These are phyloP conservation scores for Arizona elegans DNA, from an alignment of 2,113 vertebrate genomes.

Conservation along the genomic window DNA sequence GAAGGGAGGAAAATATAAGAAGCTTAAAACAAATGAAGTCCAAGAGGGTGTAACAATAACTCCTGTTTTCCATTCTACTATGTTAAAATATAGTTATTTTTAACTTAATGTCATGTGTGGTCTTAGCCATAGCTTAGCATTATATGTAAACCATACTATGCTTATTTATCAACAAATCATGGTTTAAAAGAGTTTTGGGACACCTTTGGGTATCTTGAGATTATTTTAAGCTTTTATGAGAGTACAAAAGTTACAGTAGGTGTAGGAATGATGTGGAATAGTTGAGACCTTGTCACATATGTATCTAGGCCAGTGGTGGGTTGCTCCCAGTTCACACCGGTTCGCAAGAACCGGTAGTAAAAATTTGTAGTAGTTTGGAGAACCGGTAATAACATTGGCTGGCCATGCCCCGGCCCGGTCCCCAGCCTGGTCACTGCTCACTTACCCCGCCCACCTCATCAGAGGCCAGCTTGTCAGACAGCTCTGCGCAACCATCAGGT, in stretches of 20 bases:
- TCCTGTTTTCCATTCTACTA: background rate
- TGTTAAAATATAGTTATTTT: background rate
- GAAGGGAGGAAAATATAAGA: background rate
- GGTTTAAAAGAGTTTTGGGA: background rate
- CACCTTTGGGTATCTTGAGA: background rate
- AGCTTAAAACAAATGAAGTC: background rate
- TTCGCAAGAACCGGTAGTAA: too few species aligned
- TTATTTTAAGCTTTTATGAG: background rate
- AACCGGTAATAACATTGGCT: too few species aligned
- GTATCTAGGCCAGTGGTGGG: background rate
- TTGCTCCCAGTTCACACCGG: too few species aligned
- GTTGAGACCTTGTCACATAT: background rate
- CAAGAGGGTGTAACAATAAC: background rate
- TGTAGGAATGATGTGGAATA: background rate
- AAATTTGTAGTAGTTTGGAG: too few species aligned
- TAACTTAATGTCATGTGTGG: background rate
- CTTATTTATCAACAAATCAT: background rate
- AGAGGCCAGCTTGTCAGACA: background rate
- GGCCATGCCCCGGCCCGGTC: too few species aligned
- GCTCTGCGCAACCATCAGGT: background rate
- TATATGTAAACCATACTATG: background rate
- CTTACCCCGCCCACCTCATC: too few species aligned
- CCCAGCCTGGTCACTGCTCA: too few species aligned
- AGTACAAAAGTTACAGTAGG: background rate
- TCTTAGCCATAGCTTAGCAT: background rate